phyloP scores from a whole-genome alignment of 2,113 vertebrate species.

The Larimichthys crocea region DNA sequence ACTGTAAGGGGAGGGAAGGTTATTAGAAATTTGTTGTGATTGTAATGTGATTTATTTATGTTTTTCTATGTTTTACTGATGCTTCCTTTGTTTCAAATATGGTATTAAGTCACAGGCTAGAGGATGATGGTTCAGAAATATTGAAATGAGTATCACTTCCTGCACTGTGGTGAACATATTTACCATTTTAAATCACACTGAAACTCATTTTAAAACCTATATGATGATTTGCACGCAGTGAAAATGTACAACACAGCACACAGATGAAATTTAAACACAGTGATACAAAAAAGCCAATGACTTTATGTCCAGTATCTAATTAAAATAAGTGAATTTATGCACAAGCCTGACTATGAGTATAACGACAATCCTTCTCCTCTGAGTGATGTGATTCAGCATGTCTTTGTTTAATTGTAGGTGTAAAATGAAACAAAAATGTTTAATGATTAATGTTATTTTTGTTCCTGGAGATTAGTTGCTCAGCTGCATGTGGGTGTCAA shows the following conservation, averaged over 20 bases:
- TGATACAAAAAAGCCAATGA: neutral
- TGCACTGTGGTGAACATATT: neutral
- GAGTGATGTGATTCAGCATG: neutral
- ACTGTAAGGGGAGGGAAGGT: neutral
- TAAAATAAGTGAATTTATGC: neutral
- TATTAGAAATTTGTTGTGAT: neutral
- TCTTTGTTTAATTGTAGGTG: neutral
- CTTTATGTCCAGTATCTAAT: neutral
- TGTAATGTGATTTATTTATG: neutral
- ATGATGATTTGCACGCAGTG: neutral
- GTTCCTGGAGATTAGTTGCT: slow-evolving; percentile 40
- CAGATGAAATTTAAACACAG: neutral
- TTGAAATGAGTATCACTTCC: no score
- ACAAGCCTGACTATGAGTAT: neutral
- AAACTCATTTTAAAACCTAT: neutral
- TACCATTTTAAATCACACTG: neutral
- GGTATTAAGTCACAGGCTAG: neutral
- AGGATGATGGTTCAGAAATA: no score
- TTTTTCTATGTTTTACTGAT: neutral
- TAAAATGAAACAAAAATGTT: neutral
- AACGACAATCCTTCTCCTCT: neutral
- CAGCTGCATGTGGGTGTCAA: slow-evolving; percentile 18
- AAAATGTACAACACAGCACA: neutral
- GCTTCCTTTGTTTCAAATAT: neutral
- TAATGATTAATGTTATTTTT: neutral